Percentiles rank a stretch among this genome's conserved stretches.
Conservation (phyloP, 1,140 invertebrate species). For the Mylabris phalerata region DNA sequence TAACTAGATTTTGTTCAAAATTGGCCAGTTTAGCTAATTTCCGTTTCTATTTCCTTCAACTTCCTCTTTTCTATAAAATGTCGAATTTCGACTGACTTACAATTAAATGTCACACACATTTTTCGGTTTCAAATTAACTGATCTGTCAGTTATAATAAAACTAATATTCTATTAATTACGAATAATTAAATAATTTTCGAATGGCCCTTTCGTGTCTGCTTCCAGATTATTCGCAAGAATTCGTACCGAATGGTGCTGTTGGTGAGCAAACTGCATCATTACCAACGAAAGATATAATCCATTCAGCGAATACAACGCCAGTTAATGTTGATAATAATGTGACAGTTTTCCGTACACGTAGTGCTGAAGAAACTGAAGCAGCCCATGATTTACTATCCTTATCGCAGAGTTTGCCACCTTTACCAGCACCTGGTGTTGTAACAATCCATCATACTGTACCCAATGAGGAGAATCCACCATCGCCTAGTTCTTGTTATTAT, state of each 20-base stretch:
- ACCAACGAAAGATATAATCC: slow-evolving; percentile 6
- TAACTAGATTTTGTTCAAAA: too few relatives aligned
- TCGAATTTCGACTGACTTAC: too few relatives aligned
- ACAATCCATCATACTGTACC: slow-evolving; percentile 45
- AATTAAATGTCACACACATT: too few relatives aligned
- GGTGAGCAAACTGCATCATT: neutral
- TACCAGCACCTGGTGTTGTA: slow-evolving; percentile 59
- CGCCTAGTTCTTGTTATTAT: slow-evolving; percentile 41
- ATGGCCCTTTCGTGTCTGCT: slow-evolving; percentile 1
- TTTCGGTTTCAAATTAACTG: too few relatives aligned
- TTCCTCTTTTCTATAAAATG: too few relatives aligned
- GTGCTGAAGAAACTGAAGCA: slow-evolving; percentile 74
- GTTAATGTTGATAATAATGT: neutral
- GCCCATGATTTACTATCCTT: slow-evolving; percentile 79
- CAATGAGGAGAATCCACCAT: slow-evolving; percentile 31
- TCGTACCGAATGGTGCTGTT: slow-evolving; percentile 27
- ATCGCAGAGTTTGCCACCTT: slow-evolving; percentile 67
- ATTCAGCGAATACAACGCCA: neutral
- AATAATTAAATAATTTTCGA: too few relatives aligned
- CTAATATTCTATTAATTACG: too few relatives aligned
- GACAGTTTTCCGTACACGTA: slow-evolving; percentile 52
- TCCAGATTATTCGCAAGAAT: slow-evolving; percentile 38
- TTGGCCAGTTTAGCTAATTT: too few relatives aligned
- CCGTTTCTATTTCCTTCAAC: too few relatives aligned
- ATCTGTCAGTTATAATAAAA: too few relatives aligned